Evolutionary conservation across 2,888 invertebrate species (phyloP).

Genomic region (Bellardia pandia): DNA sequence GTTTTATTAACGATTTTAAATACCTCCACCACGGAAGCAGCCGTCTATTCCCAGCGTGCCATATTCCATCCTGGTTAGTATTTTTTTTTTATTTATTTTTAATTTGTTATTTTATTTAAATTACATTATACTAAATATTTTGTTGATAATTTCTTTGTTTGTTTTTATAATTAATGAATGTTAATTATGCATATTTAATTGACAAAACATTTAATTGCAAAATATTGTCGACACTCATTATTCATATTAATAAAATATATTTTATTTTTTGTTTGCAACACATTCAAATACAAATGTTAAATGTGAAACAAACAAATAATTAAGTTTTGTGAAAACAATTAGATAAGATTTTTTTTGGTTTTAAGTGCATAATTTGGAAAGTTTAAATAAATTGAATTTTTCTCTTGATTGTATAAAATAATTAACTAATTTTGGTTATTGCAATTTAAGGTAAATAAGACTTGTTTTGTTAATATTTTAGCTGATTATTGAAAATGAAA

Average conservation of each 20-base stretch:
- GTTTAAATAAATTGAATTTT: no score
- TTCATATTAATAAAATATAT: neutral
- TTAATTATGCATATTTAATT: conserved; percentile 72
- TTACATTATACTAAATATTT: neutral
- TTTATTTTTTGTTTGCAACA: no score
- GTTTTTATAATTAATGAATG: conserved; percentile 28
- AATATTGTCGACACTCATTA: neutral
- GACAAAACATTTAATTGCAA: neutral
- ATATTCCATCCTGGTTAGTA: conserved; percentile 82
- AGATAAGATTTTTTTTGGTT: neutral
- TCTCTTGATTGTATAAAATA: no score
- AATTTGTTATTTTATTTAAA: neutral
- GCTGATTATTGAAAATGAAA: no score
- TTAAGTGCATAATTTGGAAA: neutral
- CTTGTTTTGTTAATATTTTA: no score
- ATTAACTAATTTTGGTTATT: no score
- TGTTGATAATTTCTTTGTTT: conserved; percentile 21
- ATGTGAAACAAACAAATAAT: neutral
- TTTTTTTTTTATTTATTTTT: conserved; percentile 44
- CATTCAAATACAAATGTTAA: neutral
- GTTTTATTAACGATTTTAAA: conserved; percentile 70
- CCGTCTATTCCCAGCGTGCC: conserved; percentile 81
- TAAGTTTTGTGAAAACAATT: neutral
- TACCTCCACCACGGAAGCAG: conserved; percentile 76
- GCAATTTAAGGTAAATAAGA: no score